Conservation (phyloP, 2,113 vertebrate species). For the Sinocyclocheilus anshuiensis region DNA sequence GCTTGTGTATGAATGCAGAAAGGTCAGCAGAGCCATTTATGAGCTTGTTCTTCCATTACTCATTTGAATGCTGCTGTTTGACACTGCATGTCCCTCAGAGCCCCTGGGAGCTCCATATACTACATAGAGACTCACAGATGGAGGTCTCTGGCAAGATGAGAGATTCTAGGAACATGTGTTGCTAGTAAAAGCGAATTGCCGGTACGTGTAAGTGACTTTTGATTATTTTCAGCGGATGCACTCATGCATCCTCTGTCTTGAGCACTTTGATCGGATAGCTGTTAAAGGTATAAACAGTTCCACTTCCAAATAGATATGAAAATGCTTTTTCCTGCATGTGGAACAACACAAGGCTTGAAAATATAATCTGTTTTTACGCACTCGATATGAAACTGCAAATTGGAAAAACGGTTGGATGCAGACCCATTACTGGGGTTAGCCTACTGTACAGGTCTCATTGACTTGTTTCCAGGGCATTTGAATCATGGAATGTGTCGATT, state of each 20-base stretch:
- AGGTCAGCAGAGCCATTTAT: conserved; percentile 72
- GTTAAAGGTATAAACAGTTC: not conserved
- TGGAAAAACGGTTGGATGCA: conserved; percentile 8
- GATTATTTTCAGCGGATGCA: conserved; percentile 20
- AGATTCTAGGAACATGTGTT: conserved; percentile 52
- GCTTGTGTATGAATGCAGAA: conserved; percentile 65
- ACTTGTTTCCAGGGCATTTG: conserved; percentile 55
- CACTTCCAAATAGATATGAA: not conserved
- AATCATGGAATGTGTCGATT: conserved; percentile 67
- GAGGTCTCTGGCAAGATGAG: conserved; percentile 54
- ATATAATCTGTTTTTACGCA: not conserved
- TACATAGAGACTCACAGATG: conserved; percentile 63
- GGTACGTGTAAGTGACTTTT: not conserved
- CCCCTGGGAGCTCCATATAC: conserved; percentile 60
- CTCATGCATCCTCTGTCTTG: conserved; percentile 3
- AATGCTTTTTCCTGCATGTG: not conserved
- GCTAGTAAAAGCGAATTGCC: conserved; percentile 52
- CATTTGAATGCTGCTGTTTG: conserved; percentile 72
- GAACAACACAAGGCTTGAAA: not conserved
- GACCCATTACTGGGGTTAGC: not conserved
- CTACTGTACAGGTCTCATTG: not conserved
- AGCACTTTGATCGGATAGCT: not conserved
- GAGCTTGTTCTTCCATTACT: conserved; percentile 67
- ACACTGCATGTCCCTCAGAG: conserved; percentile 59
- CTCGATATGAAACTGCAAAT: not conserved